Percentiles rank a stretch among this genome's conserved stretches.
Conservation (phyloP, 2,797 vertebrate genomes). For the Pangasius mekongensis region DNA sequence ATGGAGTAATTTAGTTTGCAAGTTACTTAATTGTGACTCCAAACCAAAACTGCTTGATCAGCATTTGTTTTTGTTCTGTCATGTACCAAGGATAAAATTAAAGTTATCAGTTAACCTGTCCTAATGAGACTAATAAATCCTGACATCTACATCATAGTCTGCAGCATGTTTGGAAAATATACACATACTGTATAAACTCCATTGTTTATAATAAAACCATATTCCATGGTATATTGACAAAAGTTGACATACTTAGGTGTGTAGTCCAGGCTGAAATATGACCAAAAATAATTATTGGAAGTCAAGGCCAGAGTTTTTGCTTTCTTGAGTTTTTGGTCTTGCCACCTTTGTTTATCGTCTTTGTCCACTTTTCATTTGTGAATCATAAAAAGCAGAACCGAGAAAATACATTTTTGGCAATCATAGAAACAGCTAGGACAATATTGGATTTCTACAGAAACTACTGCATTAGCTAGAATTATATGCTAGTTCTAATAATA, state of each 20-base stretch:
- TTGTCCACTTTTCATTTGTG: background rate
- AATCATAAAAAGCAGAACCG: background rate
- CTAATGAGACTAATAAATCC: background rate
- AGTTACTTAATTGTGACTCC: slow-evolving; percentile 26
- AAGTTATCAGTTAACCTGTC: background rate
- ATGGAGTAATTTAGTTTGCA: slow-evolving; percentile 22
- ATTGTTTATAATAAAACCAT: background rate
- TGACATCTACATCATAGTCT: background rate
- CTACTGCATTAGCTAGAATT: background rate
- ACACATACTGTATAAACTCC: background rate
- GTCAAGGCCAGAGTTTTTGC: background rate
- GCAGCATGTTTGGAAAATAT: background rate
- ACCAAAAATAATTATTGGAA: background rate
- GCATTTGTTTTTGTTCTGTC: slow-evolving; percentile 15
- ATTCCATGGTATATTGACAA: background rate
- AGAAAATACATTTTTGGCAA: background rate
- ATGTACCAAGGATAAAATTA: background rate
- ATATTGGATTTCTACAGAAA: background rate
- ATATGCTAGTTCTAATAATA: background rate
- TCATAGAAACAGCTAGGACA: background rate
- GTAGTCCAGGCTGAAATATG: background rate
- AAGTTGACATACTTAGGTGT: background rate
- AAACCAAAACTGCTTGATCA: slow-evolving; percentile 31
- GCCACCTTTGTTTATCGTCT: background rate
- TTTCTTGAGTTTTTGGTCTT: background rate